phyloP scores from a whole-genome alignment of 35 echinoderm and acorn worm genomes.

The Heliocidaris erythrogramma region DNA sequence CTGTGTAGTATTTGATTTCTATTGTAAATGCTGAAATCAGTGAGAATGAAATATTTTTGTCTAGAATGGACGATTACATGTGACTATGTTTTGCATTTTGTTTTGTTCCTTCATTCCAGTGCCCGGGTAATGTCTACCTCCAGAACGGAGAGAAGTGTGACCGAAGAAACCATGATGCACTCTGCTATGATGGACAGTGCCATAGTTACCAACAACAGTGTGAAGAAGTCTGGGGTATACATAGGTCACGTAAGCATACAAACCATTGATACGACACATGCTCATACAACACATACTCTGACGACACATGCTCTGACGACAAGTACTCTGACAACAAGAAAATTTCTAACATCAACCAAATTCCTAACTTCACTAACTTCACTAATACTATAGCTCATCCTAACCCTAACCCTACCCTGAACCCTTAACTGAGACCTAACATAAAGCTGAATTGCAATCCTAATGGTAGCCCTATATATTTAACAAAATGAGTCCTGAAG shows the following conservation, averaged over 20 bases:
- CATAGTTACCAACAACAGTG: constrained; percentile 84
- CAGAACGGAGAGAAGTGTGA: constrained; percentile 85
- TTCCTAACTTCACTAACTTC: no score
- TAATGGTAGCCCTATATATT: neutral
- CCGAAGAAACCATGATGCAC: constrained; percentile 9
- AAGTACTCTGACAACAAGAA: neutral
- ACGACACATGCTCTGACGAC: no score
- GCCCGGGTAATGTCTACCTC: constrained; percentile 88
- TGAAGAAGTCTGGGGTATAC: constrained; percentile 79
- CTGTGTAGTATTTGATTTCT: no score
- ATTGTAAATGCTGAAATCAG: no score
- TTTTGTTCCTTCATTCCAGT: constrained; percentile 53
- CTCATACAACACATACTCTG: no score
- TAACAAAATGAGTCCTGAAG: neutral
- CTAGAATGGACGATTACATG: neutral
- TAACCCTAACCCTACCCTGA: neutral
- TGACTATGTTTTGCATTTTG: neutral
- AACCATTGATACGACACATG: no score
- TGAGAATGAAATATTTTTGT: no score
- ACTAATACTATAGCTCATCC: no score
- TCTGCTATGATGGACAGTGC: constrained; percentile 90
- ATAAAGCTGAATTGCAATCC: no score
- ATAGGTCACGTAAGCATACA: neutral
- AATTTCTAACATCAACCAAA: no score
- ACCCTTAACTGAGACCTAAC: neutral